phyloP scores from a whole-genome alignment of 2,113 vertebrate genomes.

The Cochlearius cochlearius region DNA sequence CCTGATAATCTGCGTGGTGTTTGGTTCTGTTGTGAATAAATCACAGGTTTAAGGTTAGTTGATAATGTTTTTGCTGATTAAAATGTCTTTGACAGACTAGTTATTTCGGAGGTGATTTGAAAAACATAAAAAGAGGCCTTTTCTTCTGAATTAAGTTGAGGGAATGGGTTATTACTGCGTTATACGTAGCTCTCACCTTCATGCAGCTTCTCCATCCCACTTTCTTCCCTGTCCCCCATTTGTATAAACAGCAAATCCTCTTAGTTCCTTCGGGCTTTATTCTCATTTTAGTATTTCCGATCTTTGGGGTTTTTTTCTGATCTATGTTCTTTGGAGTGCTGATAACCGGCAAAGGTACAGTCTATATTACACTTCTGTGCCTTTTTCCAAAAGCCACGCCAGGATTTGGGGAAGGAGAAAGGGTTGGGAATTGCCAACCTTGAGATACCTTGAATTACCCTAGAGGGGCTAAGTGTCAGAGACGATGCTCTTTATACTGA shows the following conservation, averaged over 20 bases:
- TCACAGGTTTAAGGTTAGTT: neutral
- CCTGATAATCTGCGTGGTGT: neutral
- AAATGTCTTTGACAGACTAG: neutral
- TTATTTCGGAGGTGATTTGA: neutral
- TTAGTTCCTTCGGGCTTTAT: neutral
- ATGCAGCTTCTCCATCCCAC: neutral
- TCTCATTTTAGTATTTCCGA: neutral
- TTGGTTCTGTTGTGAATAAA: neutral
- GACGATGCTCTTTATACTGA: neutral
- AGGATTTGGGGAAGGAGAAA: neutral
- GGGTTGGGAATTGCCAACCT: rapidly evolving
- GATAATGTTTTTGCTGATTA: neutral
- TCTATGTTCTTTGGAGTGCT: neutral
- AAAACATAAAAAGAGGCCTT: neutral
- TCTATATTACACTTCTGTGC: neutral
- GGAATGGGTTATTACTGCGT: neutral
- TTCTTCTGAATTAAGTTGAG: neutral
- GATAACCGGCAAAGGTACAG: neutral
- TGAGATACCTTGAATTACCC: neutral
- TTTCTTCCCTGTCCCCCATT: neutral
- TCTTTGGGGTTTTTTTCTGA: neutral
- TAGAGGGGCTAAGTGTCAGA: neutral
- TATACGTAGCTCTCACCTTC: neutral
- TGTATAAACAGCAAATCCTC: neutral
- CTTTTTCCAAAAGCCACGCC: neutral